phyloP scores from a whole-genome alignment of 2,113 vertebrate genomes.

The Chauna torquata region DNA sequence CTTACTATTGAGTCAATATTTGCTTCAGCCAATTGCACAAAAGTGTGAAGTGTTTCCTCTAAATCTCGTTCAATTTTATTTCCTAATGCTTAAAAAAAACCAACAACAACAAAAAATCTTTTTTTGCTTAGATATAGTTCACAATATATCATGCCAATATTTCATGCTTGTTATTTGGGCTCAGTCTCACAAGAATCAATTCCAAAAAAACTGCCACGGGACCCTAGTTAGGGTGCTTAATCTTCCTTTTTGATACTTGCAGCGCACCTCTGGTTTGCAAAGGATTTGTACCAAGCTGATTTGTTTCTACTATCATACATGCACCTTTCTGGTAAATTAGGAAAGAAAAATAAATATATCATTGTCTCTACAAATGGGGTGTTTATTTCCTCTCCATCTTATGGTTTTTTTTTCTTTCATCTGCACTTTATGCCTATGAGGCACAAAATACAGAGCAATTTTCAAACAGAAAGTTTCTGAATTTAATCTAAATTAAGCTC shows the following conservation, averaged over 20 bases:
- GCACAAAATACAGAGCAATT: background rate
- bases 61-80: background rate
- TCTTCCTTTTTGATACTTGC: background rate
- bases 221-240: background rate
- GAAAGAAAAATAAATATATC: background rate
- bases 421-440: background rate
- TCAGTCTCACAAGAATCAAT: background rate
- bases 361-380: background rate
- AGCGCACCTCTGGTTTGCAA: background rate
- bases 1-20: background rate
- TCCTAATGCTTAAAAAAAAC: background rate
- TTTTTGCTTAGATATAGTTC: background rate
- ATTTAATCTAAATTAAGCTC: conserved; percentile 15
- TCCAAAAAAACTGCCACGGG: background rate
- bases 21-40: background rate
- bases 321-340: background rate
- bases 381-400: background rate
- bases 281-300: background rate
- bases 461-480: background rate
- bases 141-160: background rate
- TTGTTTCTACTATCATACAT: background rate
- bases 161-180: background rate
- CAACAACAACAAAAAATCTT: no score
- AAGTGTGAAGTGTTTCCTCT: background rate
- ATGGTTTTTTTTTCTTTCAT: background rate